Conservation (phyloP, 35 echinoderm and acorn worm genomes). For the Diadema setosum region DNA sequence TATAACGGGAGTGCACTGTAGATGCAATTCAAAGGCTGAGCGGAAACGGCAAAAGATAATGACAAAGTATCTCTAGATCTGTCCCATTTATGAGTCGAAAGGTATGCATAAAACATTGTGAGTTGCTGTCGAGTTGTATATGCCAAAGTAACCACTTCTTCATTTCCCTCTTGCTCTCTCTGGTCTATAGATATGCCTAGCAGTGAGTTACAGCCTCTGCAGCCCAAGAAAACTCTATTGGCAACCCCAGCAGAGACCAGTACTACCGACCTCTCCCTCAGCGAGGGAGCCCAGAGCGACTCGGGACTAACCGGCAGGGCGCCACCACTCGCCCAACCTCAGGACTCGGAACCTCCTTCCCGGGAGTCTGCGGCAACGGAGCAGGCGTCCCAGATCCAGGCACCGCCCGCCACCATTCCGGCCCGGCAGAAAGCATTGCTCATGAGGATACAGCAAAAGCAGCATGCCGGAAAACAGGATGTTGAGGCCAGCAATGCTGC, state of each 20-base stretch:
- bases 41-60: no score
- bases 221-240: background rate
- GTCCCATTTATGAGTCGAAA: no score
- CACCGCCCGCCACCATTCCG: constrained; percentile 14
- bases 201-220: background rate
- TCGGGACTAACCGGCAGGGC: background rate
- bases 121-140: no score
- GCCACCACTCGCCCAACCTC: background rate
- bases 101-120: no score
- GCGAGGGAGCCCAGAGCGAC: background rate
- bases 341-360: background rate
- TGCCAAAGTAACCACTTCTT: no score
- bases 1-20: no score
- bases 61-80: no score
- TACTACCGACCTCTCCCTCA: background rate
- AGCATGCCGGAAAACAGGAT: background rate
- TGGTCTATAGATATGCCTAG: background rate
- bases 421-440: constrained; percentile 76
- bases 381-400: background rate
- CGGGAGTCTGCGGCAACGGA: background rate
- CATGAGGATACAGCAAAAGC: constrained; percentile 90
- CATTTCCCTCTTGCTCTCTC: background rate
- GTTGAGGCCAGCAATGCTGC: background rate
- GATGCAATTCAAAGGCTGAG: no score
- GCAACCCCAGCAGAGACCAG: background rate